Percentiles rank a stretch among this genome's conserved stretches.
Evolutionary conservation across 2,797 vertebrate species (phyloP).

Genomic region (Scyliorhinus canicula): DNA sequence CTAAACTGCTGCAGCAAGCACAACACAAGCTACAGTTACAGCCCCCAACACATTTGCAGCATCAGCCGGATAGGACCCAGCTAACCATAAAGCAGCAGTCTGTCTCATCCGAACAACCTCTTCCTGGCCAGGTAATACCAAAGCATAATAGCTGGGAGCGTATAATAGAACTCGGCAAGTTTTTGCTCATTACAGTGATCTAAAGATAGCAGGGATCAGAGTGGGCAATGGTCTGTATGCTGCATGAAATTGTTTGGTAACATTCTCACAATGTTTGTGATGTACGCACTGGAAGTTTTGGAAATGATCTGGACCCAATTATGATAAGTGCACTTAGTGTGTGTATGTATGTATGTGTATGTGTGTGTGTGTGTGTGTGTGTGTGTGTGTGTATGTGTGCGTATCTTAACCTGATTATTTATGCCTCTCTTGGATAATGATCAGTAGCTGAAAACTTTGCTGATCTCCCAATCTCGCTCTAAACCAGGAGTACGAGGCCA

Average conservation of each 20-base stretch:
- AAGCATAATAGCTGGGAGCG: slow-evolving; percentile 36
- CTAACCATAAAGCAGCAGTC: slow-evolving; percentile 60
- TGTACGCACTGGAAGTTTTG: background rate
- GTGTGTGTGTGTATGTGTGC: background rate
- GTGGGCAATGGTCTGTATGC: background rate
- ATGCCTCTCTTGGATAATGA: background rate
- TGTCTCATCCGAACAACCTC: slow-evolving; percentile 73
- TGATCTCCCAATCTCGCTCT: background rate
- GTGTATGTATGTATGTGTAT: background rate
- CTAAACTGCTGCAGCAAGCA: slow-evolving; percentile 88
- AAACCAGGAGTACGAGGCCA: background rate
- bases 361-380: background rate
- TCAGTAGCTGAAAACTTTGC: background rate
- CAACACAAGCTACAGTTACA: slow-evolving; percentile 63
- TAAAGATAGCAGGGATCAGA: background rate
- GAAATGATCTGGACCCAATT: background rate
- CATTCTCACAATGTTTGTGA: background rate
- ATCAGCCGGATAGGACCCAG: background rate
- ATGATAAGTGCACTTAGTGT: background rate
- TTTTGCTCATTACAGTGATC: background rate
- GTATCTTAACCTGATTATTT: background rate
- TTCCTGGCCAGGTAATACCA: slow-evolving; percentile 76
- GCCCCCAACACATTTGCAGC: slow-evolving; percentile 7
- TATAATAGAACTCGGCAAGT: background rate
- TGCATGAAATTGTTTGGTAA: background rate